Evolutionary conservation across 2,797 vertebrate species (phyloP).

Genomic region (Salarias fasciatus): DNA sequence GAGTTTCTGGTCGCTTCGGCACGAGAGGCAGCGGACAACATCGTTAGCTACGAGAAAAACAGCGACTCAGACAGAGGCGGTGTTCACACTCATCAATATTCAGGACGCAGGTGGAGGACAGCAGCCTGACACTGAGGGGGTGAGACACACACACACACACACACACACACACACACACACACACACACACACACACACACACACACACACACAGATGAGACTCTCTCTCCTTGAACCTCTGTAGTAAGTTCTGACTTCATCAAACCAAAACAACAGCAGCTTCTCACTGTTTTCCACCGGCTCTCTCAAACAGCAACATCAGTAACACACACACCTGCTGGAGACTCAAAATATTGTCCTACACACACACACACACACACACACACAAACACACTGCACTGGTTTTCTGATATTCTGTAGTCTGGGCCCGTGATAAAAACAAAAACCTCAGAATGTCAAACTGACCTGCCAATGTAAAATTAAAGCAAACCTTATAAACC

Average conservation of each 20-base stretch:
- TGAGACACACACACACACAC: constrained; percentile 17
- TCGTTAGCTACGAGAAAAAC: constrained; percentile 1
- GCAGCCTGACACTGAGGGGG: constrained; percentile 46
- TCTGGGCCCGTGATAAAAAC: no score
- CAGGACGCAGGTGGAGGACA: constrained; percentile 60
- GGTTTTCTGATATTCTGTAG: no score
- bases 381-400: no score
- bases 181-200: constrained; percentile 9
- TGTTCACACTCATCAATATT: constrained; percentile 55
- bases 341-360: no score
- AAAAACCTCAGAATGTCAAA: no score
- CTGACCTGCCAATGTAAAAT: no score
- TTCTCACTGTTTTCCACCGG: no score
- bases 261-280: constrained; percentile 12
- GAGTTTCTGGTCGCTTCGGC: constrained; percentile 3
- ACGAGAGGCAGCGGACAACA: constrained; percentile 20
- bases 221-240: constrained; percentile 40
- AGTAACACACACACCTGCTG: no score
- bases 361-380: no score
- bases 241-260: constrained; percentile 34
- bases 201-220: constrained; percentile 14
- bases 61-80: constrained; percentile 23
- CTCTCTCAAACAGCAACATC: no score
- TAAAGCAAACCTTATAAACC: no score
- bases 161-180: constrained; percentile 1